Conservation (phyloP, 2,113 vertebrate species). For the Scortum barcoo region DNA sequence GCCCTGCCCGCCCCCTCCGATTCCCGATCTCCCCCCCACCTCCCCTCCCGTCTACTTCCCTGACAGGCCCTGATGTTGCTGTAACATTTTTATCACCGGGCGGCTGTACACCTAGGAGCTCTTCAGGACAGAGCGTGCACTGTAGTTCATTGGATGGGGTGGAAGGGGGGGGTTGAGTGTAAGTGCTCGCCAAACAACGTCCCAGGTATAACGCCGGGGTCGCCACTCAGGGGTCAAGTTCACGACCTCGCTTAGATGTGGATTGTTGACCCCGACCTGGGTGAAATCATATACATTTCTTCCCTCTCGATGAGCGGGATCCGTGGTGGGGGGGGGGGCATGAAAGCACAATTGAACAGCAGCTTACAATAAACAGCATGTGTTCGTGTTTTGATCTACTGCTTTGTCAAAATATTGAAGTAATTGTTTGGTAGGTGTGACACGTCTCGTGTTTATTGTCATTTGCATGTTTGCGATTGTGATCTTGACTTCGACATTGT, state of each 20-base stretch:
- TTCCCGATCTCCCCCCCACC: neutral
- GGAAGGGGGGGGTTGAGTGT: constrained; percentile 31
- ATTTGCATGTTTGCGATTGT: constrained; percentile 27
- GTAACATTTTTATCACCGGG: constrained; percentile 68
- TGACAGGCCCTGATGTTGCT: constrained; percentile 67
- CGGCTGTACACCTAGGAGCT: constrained; percentile 55
- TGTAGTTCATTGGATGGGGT: constrained; percentile 18
- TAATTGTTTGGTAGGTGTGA: constrained; percentile 27
- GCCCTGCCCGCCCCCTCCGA: constrained; percentile 11
- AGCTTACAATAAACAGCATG: constrained; percentile 40
- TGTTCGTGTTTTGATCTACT: constrained; percentile 38
- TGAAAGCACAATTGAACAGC: constrained; percentile 14
- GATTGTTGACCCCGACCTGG: constrained; percentile 68
- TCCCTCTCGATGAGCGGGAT: neutral
- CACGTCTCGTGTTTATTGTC: constrained; percentile 29
- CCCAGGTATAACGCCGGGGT: constrained; percentile 50
- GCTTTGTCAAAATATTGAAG: constrained; percentile 42
- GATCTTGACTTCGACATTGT: constrained; percentile 21
- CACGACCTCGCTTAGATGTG: constrained; percentile 52
- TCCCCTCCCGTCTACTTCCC: constrained; percentile 29
- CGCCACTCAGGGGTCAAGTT: constrained; percentile 64
- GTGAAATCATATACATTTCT: constrained; percentile 32
- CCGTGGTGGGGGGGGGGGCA: too few relatives aligned
- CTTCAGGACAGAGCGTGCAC: constrained; percentile 41
- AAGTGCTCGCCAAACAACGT: constrained; percentile 32